phyloP scores from a whole-genome alignment of 2,797 vertebrate genomes.

The Valencia hispanica region DNA sequence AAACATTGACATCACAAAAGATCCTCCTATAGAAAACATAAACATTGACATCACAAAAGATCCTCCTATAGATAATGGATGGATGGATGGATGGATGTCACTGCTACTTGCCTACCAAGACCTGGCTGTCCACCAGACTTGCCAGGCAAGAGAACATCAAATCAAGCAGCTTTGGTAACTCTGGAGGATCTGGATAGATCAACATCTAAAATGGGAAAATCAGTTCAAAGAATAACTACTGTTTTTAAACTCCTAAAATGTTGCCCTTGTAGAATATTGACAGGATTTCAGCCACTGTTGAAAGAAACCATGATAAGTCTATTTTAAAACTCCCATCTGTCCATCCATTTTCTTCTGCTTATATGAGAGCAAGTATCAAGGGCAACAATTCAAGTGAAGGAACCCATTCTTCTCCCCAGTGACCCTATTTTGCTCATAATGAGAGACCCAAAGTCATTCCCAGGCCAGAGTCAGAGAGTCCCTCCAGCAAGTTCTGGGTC shows the following conservation, averaged over 20 bases:
- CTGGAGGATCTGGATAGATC: neutral
- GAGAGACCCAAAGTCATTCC: neutral
- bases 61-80: too few species aligned
- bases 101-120: too few species aligned
- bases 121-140: neutral
- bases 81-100: too few species aligned
- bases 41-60: too few species aligned
- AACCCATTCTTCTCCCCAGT: neutral
- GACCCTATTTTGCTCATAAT: neutral
- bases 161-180: neutral
- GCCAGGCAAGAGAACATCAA: neutral
- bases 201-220: neutral
- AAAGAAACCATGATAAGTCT: neutral
- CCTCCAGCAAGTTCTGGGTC: conserved; percentile 1
- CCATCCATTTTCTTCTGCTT: neutral
- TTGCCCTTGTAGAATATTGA: neutral
- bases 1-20: too few species aligned
- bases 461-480: conserved; percentile 1
- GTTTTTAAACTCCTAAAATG: neutral
- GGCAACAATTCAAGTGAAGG: neutral
- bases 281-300: too few species aligned
- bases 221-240: neutral
- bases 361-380: neutral
- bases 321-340: neutral
- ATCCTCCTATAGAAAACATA: too few species aligned